phyloP scores from a whole-genome alignment of 2,797 vertebrate genomes.

The Selene dorsalis region DNA sequence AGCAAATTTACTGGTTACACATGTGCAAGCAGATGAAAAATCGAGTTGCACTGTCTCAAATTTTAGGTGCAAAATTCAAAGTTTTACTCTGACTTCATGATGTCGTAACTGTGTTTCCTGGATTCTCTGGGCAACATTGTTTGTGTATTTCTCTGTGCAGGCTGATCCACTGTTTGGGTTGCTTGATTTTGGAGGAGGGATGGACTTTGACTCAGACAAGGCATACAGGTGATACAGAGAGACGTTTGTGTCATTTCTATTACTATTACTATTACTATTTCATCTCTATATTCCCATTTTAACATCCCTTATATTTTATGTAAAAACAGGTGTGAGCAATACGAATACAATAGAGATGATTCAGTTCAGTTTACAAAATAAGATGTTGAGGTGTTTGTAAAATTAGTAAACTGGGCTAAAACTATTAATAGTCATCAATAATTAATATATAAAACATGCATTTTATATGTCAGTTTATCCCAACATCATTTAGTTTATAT shows the following conservation, averaged over 20 bases:
- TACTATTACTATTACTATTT: neutral
- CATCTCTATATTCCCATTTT: neutral
- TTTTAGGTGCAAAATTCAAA: no score
- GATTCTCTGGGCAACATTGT: conserved; percentile 4
- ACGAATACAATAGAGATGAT: neutral
- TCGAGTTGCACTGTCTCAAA: no score
- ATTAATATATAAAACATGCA: neutral
- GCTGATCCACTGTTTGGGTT: conserved; percentile 86
- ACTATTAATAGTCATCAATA: neutral
- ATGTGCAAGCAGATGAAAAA: no score
- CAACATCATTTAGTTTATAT: neutral
- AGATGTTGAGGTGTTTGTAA: neutral
- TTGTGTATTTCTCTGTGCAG: conserved; percentile 71
- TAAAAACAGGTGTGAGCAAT: neutral
- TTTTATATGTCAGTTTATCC: neutral
- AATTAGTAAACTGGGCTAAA: neutral
- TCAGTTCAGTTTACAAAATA: neutral
- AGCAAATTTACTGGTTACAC: no score
- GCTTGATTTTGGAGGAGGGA: conserved; percentile 88
- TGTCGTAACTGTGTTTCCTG: neutral
- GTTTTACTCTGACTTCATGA: neutral
- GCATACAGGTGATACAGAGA: conserved; percentile 88
- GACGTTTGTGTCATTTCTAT: neutral
- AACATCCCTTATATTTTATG: neutral
- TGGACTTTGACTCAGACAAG: conserved; percentile 95